Percentiles rank a stretch among this genome's conserved stretches.
These are phyloP conservation scores for Eublepharis macularius DNA, from an alignment of 2,113 vertebrate species.

Conservation along the genomic window DNA sequence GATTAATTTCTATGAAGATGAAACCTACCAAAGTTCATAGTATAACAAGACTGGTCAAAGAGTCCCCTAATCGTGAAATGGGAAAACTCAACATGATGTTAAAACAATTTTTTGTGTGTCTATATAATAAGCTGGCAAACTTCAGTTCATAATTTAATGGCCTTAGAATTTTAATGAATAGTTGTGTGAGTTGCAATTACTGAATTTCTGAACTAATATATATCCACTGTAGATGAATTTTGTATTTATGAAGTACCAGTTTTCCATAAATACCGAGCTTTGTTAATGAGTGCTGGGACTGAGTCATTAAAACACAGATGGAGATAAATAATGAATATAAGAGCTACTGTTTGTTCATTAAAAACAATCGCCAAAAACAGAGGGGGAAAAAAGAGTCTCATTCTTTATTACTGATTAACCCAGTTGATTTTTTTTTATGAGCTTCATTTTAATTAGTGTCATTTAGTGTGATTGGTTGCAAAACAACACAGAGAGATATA, in stretches of 20 bases:
- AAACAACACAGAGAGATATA: not conserved
- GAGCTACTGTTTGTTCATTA: conserved; percentile 73
- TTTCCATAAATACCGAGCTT: conserved; percentile 77
- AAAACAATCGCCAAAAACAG: conserved; percentile 37
- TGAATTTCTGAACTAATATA: conserved; percentile 80
- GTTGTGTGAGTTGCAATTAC: conserved; percentile 76
- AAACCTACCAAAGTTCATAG: not conserved
- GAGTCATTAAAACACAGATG: conserved; percentile 76
- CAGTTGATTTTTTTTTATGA: conserved; percentile 46
- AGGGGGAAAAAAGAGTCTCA: conserved; percentile 24
- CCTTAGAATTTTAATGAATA: conserved; percentile 79
- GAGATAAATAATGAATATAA: conserved; percentile 74
- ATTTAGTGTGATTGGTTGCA: conserved; percentile 54
- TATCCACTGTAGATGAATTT: conserved; percentile 75
- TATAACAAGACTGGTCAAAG: not conserved
- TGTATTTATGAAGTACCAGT: conserved; percentile 78
- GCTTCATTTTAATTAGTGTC: conserved; percentile 69
- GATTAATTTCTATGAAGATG: not conserved
- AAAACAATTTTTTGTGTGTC: conserved; percentile 37
- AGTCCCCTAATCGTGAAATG: not conserved
- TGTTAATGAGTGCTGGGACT: conserved; percentile 76
- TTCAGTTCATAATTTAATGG: conserved; percentile 71
- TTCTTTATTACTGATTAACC: conserved; percentile 63
- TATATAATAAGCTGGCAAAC: conserved; percentile 69
- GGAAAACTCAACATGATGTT: conserved; percentile 4